phyloP scores from a whole-genome alignment of 2,797 vertebrate species.

The Valencia hispanica region DNA sequence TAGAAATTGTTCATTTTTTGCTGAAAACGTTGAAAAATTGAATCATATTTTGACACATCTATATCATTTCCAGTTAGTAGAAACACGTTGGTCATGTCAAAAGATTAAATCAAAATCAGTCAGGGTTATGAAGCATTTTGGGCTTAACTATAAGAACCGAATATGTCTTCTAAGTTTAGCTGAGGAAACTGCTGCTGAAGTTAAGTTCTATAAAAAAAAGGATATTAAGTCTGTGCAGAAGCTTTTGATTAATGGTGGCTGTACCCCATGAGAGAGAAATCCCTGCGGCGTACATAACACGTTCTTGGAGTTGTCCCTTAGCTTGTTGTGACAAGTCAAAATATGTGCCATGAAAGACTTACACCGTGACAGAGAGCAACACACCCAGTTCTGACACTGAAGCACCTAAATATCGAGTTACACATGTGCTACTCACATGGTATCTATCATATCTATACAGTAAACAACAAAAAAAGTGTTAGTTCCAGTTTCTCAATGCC shows the following conservation, averaged over 20 bases:
- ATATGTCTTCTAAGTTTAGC: background rate
- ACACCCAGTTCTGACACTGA: background rate
- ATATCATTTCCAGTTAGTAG: no score
- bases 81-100: background rate
- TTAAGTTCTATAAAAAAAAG: background rate
- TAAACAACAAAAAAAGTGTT: background rate
- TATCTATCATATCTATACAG: background rate
- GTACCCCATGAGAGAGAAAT: background rate
- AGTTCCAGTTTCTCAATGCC: background rate
- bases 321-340: slow-evolving; percentile 1
- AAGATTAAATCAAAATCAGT: background rate
- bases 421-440: background rate
- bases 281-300: background rate
- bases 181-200: background rate
- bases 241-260: background rate
- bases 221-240: background rate
- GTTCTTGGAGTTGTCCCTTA: background rate
- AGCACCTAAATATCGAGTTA: background rate
- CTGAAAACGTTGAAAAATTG: no score
- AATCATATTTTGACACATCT: no score
- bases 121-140: background rate
- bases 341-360: background rate
- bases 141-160: background rate
- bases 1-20: no score
- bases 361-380: background rate